Base-by-base conservation (phyloP, 2,888 invertebrate genomes). In the Geophilus truncorum region DNA sequence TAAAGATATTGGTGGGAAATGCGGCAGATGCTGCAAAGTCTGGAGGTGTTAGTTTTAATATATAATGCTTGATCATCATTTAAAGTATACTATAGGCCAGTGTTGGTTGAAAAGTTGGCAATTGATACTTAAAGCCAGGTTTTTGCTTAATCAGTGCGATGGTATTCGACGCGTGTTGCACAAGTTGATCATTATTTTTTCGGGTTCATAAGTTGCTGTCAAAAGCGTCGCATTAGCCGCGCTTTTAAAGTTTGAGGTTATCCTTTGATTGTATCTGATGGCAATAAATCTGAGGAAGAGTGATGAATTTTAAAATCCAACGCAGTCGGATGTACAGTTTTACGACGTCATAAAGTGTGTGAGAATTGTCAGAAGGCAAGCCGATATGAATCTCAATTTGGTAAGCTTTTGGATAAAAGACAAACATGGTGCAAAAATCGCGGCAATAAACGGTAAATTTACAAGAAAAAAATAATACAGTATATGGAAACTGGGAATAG, bases 221-320 rank as follows among this genome's bases (percentile, higher is more conserved):
- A 70, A 70, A 70, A 25, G n/a, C n/a, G 25, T 70, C 70, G 28
- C 25, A 28, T 70, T 70, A 70, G 70, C 70, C n/a, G 70, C 25
- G 25, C 4, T 70, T 70, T 70, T 70, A 70, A 25, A 70, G 70
- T 70, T 70, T 25, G 25, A 25, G 70, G 70, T 70, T 70, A 70
- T 70, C 70, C 70, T 70, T 70, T 70, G 70, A 70, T 70, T 70
- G 70, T 70, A 70, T 70, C 70, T 70, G 70, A 70, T 70, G 70
- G 70, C 70, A 70, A 70, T 70, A 70, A 70, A 70, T 70, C 70
- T 70, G 70, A 70, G 10, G 70, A 70, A 70, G 70, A 70, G 70
- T 70, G 70, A 70, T 70, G 70, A 70, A 70, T 70, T 70, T 70
- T 70, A 70, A 70, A 70, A 70, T 70, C 70, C 70, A 70, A 28